Base-by-base conservation (phyloP, 2,888 invertebrate genomes). In the Cyrtodaria siliqua region DNA sequence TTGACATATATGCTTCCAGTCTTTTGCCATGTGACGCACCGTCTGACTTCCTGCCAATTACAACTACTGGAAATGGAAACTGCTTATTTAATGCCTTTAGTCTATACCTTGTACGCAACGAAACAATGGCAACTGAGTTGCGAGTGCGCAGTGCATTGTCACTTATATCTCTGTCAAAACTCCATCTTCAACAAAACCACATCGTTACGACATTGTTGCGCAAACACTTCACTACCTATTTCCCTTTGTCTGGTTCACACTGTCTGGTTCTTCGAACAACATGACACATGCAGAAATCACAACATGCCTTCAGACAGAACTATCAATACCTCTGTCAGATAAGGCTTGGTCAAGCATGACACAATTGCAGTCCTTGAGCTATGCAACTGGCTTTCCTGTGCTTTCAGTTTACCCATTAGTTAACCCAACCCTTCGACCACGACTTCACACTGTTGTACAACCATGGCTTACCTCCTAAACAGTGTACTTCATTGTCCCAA, bases 1-100 rank as follows among this genome's bases (percentile, higher is more conserved):
- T n/a, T n/a, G n/a, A n/a, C n/a, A n/a, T n/a, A n/a, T n/a, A n/a
- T n/a, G n/a, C n/a, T n/a, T n/a, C n/a, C n/a, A n/a, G n/a, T n/a
- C n/a, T 33, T 33, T 33, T 33, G 12, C 33, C 33, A 33, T 33
- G 12, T 33, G 33, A 33, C 12, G 4, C 33, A 33, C 33, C 33
- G 4, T 8, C 33, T 33, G 6, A 12, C 12, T 33, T 33, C 4
- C 6, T 33, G 33, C 33, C 33, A 33, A 33, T 33, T 8, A 33
- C 12, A 8, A 33, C 59, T 26, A 64, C 64, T 33, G 40, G 61
- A 23, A 53, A 72, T 64, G 64, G 71, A 27, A 64, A 64, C 24
- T 72, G 71, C 40, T 53, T 72, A 20, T 72, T 47, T 44, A 72
- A 72, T 64, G 64, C 71, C 20, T 38, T 53, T 29, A 64, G 64